Conservation (phyloP, 64 coral and sea anemone genomes). For the Anthopleura sola region DNA sequence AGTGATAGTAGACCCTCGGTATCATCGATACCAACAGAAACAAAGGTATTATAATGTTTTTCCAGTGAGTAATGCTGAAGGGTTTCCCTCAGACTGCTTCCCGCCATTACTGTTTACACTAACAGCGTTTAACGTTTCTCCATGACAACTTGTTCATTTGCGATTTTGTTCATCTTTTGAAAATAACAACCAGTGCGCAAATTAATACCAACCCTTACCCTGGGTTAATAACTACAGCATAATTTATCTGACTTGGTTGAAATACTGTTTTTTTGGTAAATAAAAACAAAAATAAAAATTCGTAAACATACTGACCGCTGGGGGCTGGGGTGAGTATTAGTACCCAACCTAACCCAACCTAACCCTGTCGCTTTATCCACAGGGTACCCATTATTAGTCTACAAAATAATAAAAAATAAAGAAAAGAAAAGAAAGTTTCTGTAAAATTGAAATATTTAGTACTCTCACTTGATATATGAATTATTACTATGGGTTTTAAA, state of each 20-base stretch:
- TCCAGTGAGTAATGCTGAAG: slow-evolving; percentile 67
- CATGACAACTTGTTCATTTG: slow-evolving; percentile 24
- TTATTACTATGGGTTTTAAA: too few species aligned
- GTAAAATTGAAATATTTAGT: not conserved
- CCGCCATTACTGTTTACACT: slow-evolving; percentile 10
- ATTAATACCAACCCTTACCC: not conserved
- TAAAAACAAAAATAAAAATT: not conserved
- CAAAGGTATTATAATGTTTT: slow-evolving; percentile 50
- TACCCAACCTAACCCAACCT: not conserved
- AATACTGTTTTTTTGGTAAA: not conserved
- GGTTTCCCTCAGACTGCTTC: slow-evolving; percentile 29
- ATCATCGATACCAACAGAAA: slow-evolving; percentile 49
- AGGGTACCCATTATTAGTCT: not conserved
- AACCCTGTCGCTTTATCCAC: not conserved
- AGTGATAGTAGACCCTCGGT: slow-evolving; percentile 34
- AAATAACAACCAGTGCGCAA: not conserved
- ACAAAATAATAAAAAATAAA: not conserved
- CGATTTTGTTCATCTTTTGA: not conserved
- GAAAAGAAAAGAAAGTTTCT: not conserved
- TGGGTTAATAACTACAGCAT: not conserved
- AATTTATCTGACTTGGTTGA: not conserved
- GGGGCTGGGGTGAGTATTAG: not conserved
- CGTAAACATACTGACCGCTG: not conserved
- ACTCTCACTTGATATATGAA: too few species aligned
- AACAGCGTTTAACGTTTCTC: not conserved